phyloP scores from a whole-genome alignment of 2,113 vertebrate genomes.

The Ammodramus savannarum region DNA sequence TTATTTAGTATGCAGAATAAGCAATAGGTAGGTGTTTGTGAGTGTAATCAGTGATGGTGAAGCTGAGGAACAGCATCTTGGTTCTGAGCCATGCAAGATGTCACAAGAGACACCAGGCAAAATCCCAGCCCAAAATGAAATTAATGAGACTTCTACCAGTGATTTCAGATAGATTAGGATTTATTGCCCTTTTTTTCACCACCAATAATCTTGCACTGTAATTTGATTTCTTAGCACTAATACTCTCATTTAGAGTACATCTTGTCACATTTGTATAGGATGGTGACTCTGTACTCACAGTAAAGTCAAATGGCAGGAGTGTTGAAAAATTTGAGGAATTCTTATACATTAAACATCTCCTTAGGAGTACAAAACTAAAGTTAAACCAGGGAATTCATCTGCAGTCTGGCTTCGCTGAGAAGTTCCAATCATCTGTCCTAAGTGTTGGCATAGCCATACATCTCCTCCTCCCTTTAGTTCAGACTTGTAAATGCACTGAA shows the following conservation, averaged over 20 bases:
- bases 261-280: background rate
- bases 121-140: background rate
- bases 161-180: background rate
- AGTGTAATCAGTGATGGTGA: background rate
- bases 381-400: background rate
- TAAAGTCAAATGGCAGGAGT: background rate
- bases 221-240: background rate
- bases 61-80: background rate
- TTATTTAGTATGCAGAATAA: background rate
- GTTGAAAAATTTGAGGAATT: background rate
- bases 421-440: background rate
- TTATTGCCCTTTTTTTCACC: background rate
- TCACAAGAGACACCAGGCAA: background rate
- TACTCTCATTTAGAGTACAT: background rate
- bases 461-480: background rate
- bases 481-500: slow-evolving; percentile 9
- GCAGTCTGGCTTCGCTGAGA: background rate
- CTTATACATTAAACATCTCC: background rate
- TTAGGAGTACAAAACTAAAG: background rate
- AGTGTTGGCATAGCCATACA: background rate
- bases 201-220: background rate
- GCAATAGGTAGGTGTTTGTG: background rate
- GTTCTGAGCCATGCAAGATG: background rate
- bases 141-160: background rate
- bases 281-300: background rate